Percentiles rank a stretch among this genome's conserved stretches.
phyloP scores from a whole-genome alignment of 2,113 vertebrate genomes.

The Dolichotis patagonum region DNA sequence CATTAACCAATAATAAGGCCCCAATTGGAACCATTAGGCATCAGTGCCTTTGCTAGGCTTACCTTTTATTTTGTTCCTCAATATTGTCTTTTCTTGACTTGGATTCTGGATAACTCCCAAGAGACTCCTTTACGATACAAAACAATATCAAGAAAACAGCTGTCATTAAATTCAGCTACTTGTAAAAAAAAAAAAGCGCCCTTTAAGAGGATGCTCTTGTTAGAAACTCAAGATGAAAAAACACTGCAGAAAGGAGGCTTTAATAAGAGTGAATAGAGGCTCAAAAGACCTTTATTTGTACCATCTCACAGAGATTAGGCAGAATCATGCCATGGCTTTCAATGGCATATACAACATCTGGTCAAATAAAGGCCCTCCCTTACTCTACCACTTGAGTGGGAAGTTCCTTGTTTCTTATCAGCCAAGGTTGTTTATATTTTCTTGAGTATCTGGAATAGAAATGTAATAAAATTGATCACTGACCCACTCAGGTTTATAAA shows the following conservation, averaged over 20 bases:
- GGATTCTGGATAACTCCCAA: constrained; percentile 73
- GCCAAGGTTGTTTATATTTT: constrained; percentile 1
- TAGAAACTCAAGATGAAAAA: constrained; percentile 63
- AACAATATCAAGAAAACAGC: constrained; percentile 73
- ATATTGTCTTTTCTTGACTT: constrained; percentile 61
- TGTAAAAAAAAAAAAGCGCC: constrained; percentile 44
- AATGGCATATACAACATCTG: background rate
- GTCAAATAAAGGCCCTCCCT: background rate
- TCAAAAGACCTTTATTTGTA: constrained; percentile 65
- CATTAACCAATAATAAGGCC: constrained; percentile 75
- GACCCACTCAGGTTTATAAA: background rate
- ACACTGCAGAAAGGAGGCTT: background rate
- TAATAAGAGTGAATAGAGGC: background rate
- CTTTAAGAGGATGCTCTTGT: constrained; percentile 41
- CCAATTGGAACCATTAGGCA: constrained; percentile 73
- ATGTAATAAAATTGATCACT: constrained; percentile 33
- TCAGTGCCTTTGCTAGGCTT: constrained; percentile 53
- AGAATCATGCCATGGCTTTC: background rate
- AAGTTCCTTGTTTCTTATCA: background rate
- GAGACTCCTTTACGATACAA: constrained; percentile 68
- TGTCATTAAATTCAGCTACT: constrained; percentile 76
- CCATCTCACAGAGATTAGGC: background rate
- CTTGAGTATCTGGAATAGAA: constrained; percentile 43
- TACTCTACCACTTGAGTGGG: background rate
- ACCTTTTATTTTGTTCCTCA: constrained; percentile 70